These are phyloP conservation scores for Caerostris extrusa DNA, from an alignment of 1,140 invertebrate species.

Conservation along the genomic window DNA sequence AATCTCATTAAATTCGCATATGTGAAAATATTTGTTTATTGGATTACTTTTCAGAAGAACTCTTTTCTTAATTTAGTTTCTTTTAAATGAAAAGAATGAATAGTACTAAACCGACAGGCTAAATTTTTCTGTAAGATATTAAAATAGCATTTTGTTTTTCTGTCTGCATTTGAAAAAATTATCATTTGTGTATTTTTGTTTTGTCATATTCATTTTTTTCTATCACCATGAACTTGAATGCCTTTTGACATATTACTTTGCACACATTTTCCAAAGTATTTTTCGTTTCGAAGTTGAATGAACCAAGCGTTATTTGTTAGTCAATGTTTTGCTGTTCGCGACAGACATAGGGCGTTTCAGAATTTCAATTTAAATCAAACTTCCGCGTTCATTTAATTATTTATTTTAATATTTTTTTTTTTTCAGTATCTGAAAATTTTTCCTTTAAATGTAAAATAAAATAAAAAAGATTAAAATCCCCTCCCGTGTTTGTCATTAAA, in stretches of 20 bases:
- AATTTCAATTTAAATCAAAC: conserved; percentile 13
- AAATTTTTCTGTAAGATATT: not conserved
- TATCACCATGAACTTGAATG: conserved; percentile 20
- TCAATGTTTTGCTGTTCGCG: not conserved
- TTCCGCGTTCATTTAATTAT: not conserved
- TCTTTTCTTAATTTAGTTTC: not conserved
- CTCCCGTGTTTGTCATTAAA: too few species aligned
- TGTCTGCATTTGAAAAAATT: not conserved
- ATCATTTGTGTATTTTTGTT: not conserved
- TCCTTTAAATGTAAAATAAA: not conserved
- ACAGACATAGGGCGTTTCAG: conserved; percentile 18
- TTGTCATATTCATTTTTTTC: not conserved
- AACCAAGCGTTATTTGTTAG: conserved; percentile 14
- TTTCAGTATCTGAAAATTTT: not conserved
- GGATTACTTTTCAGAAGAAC: not conserved
- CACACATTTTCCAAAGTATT: not conserved
- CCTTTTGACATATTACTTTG: not conserved
- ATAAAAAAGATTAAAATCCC: not conserved
- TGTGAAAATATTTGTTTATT: not conserved
- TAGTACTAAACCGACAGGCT: not conserved
- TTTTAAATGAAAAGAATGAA: too few species aligned
- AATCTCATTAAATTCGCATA: too few species aligned
- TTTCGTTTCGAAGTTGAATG: conserved; percentile 32
- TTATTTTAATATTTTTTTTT: too few species aligned
- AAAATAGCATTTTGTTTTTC: not conserved